Conservation (phyloP, 2,797 vertebrate species). For the Synanceia verrucosa region DNA sequence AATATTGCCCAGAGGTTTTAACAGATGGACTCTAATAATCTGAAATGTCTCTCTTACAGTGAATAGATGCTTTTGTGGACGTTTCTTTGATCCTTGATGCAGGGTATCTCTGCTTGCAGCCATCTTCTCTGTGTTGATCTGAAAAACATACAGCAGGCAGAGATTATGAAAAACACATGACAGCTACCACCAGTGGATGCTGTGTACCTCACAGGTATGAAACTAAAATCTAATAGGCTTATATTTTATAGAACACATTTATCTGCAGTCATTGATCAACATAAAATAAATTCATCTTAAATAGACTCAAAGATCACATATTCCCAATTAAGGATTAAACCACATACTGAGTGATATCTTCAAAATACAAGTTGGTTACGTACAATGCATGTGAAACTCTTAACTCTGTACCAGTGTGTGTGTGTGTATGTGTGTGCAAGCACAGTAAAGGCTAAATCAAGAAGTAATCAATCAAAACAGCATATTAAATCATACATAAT, state of each 20-base stretch:
- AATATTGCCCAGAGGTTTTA: neutral
- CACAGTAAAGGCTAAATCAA: slow-evolving; percentile 6
- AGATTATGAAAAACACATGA: slow-evolving; percentile 31
- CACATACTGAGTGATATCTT: neutral
- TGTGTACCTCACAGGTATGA: neutral
- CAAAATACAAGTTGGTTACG: neutral
- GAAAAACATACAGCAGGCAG: slow-evolving; percentile 44
- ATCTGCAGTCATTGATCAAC: neutral
- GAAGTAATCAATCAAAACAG: slow-evolving; percentile 16
- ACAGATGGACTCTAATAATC: neutral
- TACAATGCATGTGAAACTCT: neutral
- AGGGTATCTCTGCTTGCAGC: slow-evolving; percentile 34
- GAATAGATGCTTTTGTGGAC: slow-evolving; percentile 1
- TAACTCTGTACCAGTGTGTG: neutral
- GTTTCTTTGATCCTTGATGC: slow-evolving; percentile 14
- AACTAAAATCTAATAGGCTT: neutral
- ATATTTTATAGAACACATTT: no score
- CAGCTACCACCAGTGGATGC: neutral
- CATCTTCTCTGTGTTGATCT: slow-evolving; percentile 61
- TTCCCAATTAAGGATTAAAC: neutral
- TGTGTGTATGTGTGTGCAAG: no score
- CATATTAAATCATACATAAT: slow-evolving; percentile 16
- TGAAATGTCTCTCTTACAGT: slow-evolving; percentile 11
- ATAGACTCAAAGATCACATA: neutral
- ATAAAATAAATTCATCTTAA: neutral